Conservation (phyloP, 2,797 vertebrate genomes). For the Mus caroli region DNA sequence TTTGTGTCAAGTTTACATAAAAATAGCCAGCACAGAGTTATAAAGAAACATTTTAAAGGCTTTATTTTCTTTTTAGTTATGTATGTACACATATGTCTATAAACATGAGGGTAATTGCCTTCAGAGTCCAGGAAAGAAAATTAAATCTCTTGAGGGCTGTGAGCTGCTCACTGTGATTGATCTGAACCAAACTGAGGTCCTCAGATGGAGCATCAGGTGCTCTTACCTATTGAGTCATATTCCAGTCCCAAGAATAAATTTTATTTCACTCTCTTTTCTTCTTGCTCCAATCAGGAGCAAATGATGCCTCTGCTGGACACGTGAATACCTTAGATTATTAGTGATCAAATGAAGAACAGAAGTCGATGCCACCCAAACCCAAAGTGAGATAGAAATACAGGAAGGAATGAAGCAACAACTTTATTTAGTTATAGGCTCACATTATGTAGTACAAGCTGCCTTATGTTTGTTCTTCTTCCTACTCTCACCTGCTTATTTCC, state of each 20-base stretch:
- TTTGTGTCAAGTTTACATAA: not conserved
- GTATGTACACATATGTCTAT: not conserved
- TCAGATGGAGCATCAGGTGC: not conserved
- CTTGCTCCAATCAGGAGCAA: not conserved
- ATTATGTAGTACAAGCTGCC: not conserved
- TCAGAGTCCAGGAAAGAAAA: not conserved
- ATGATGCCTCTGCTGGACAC: not conserved
- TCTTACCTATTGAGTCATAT: not conserved
- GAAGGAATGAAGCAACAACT: not conserved
- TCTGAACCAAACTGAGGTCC: not conserved
- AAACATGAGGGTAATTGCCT: not conserved
- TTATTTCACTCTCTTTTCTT: not conserved
- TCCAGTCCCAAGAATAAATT: not conserved
- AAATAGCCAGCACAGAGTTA: not conserved
- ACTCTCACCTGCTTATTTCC: too few species aligned
- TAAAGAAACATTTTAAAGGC: not conserved
- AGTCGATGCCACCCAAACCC: not conserved
- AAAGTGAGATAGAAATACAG: not conserved
- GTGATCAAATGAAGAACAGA: not conserved
- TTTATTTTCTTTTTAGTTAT: not conserved
- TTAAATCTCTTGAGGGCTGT: not conserved
- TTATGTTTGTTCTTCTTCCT: too few species aligned
- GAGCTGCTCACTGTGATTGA: not conserved
- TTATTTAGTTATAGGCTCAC: not conserved
- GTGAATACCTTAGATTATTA: not conserved